Conservation (phyloP, 2,888 invertebrate genomes). For the Stratiomys singularior region DNA sequence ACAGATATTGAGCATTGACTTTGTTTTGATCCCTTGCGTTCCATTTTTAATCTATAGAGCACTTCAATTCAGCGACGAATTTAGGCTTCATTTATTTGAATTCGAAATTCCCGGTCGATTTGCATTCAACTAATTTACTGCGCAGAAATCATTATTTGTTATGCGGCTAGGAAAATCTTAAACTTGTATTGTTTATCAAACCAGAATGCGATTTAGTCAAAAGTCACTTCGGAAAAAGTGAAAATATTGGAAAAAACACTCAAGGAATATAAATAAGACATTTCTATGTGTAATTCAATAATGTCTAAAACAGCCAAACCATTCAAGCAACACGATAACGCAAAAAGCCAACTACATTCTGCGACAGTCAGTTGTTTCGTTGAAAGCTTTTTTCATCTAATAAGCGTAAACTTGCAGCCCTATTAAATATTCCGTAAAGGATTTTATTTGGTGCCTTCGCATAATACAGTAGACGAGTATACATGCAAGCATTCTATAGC, state of each 20-base stretch:
- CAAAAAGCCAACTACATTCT: background rate
- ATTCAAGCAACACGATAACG: background rate
- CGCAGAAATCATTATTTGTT: no score
- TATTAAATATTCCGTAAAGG: conserved; percentile 40
- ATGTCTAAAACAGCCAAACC: conserved; percentile 27
- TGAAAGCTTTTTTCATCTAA: conserved; percentile 43
- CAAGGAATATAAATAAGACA: conserved; percentile 36
- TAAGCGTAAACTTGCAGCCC: conserved; percentile 39
- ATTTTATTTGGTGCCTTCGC: conserved; percentile 32
- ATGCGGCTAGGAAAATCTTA: no score
- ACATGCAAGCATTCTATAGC: background rate
- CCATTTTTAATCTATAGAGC: no score
- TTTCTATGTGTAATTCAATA: conserved; percentile 35
- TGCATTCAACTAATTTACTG: no score
- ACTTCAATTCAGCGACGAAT: no score
- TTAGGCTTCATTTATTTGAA: no score
- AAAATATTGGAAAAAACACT: background rate
- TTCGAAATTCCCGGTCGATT: no score
- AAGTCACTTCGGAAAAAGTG: background rate
- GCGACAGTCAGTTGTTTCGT: conserved; percentile 13
- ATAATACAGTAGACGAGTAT: background rate
- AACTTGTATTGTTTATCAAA: no score
- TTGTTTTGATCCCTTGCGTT: no score
- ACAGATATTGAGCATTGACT: no score
- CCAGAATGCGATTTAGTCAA: background rate